Evolutionary conservation across 2,113 vertebrate genomes (phyloP), one percentile per base, ranked within the genome.

Genomic region (Chlorodrepanis virens): DNA sequence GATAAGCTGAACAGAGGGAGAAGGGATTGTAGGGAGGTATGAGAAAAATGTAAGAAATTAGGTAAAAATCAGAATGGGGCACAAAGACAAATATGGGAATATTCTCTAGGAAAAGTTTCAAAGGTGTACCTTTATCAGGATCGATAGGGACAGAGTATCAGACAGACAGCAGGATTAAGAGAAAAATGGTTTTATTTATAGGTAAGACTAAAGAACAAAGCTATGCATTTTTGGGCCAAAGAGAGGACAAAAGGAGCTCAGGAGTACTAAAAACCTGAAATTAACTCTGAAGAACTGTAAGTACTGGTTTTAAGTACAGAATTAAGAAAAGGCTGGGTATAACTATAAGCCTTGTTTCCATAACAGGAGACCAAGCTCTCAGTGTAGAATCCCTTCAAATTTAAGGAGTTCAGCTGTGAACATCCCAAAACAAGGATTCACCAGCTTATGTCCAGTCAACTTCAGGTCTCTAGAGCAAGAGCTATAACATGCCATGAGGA

Each of bases 221-320:
- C 14, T 50, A 71, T 17, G 47, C 10, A 7, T 33, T 71, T 91
- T 72, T 42, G 31, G 37, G 44, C 42, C 18, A 67, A 78, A 87
- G 29, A 81, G 53, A 67, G 22, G 22, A 70, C 40, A 87, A 68
- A 83, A 20, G 88, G 77, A 83, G 18, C 10, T 70, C 22, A 63
- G 33, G 52, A 94, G 20, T 85, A 85, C 68, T 59, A 83, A 90
- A 96, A 94, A 24, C 56, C 42, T 71, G 45, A 83, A 83, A 95
- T 88, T 85, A 91, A 65, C 21, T 72, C 52, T 27, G 47, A 74
- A 65, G 59, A 52, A 22, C 33, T 60, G 33, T 44, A 93, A 91
- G 67, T 59, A 65, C 28, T 79, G 29, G 42, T 67, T 96, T 91
- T 83, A 93, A 94, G 84, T 25, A 81, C 2, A 89, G 35, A 90